These are phyloP conservation scores for Poeciliopsis prolifica DNA, from an alignment of 2,113 vertebrate species.

Conservation along the genomic window DNA sequence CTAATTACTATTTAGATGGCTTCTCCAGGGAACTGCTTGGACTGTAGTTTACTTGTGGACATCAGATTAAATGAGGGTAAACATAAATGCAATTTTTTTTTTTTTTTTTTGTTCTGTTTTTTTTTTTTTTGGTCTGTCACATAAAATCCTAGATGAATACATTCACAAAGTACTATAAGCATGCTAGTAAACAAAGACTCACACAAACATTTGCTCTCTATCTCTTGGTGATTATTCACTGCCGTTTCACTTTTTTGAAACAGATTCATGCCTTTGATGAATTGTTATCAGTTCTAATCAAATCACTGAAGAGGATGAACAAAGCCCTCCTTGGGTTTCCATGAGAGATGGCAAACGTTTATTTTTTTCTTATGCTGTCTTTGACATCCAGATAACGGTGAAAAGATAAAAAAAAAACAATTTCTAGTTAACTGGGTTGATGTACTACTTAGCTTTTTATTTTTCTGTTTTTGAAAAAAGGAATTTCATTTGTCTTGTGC, in stretches of 20 bases:
- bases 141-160: too few species aligned
- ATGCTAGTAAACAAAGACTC: not conserved
- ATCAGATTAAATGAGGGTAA: too few species aligned
- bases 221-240: conserved; percentile 14
- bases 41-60: too few species aligned
- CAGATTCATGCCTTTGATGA: conserved; percentile 74
- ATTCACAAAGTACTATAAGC: too few species aligned
- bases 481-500: conserved; percentile 32
- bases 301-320: conserved; percentile 68
- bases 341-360: conserved; percentile 51
- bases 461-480: conserved; percentile 42
- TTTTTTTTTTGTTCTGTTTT: too few species aligned
- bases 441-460: conserved; percentile 50
- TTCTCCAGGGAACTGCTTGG: too few species aligned
- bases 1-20: too few species aligned
- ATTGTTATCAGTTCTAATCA: conserved; percentile 74
- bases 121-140: too few species aligned
- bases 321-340: conserved; percentile 51
- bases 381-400: conserved; percentile 34
- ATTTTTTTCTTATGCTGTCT: conserved; percentile 39
- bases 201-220: not conserved
- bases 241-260: conserved; percentile 52
- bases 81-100: too few species aligned
- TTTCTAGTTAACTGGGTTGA: conserved; percentile 48
- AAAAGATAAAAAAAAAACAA: conserved; percentile 20